Evolutionary conservation across 2,888 invertebrate species (phyloP), one percentile per base, ranked within the genome.

Genomic region (Sesia bembeciformis): DNA sequence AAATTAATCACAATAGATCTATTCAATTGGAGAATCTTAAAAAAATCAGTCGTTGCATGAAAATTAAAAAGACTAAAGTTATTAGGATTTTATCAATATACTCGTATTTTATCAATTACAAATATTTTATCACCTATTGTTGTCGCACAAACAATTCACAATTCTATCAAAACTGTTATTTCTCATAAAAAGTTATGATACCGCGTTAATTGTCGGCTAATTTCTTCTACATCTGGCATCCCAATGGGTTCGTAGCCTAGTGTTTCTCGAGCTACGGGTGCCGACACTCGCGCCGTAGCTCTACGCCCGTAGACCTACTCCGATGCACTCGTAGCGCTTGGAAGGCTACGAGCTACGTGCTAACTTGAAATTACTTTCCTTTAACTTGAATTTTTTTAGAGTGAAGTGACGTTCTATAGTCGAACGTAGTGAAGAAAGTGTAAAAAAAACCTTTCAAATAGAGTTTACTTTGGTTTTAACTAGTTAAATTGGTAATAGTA

Each of bases 211-310:
- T 51, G 53, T 57, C n/a, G 57, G 53, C 53, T 53, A 46, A 46
- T 8, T 46, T 66, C 54, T 65, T 64, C 68, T 66, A 58, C 65
- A 63, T 66, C 73, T 75, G 80, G 78, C 58, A 81, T 71, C 78
- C 66, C 77, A 51, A 61, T 40, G 58, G 60, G 58, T 57, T 57
- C 63, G 61, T 60, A 68, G 66, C 59, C 78, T 23, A 46, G 46
- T 46, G 60, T 64, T 4, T 8, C 23, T 46, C 46, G 7, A 46
- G 46, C 58, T 66, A 65, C 67, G 65, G 62, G 61, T n/a, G 8
- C 4, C 7, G 23, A 6, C 5, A 46, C 4, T 23, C 46, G 46
- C 46, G 62, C 60, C 58, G 46, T 46, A 46, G 46, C 46, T 46
- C 46, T 58, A 60, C 64, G 69, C 66, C 62, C 57, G 62, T 65